Conservation (phyloP, 2,888 invertebrate genomes). For the Morpho helenor region DNA sequence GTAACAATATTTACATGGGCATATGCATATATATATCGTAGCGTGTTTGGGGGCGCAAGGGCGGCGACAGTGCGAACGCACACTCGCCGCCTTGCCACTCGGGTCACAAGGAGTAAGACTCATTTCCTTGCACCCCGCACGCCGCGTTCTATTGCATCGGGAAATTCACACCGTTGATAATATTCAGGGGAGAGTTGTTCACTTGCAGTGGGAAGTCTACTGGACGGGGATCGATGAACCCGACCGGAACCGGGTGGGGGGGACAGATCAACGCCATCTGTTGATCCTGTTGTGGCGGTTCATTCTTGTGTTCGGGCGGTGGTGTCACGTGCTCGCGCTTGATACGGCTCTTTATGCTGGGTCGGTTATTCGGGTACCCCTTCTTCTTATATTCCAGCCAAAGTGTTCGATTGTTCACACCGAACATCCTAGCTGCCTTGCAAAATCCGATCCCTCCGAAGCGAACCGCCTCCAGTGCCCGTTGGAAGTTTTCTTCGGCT, state of each 20-base stretch:
- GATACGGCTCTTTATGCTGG: slow-evolving; percentile 87
- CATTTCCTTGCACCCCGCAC: slow-evolving; percentile 48
- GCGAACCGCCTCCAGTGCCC: slow-evolving; percentile 89
- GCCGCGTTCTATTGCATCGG: slow-evolving; percentile 83
- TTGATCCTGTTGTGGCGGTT: slow-evolving; percentile 46
- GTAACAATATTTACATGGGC: slow-evolving; percentile 46
- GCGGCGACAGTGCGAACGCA: slow-evolving; percentile 29
- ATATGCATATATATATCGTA: slow-evolving; percentile 47
- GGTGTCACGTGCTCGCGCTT: slow-evolving; percentile 84
- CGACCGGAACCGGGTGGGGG: slow-evolving; percentile 82
- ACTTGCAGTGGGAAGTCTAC: slow-evolving; percentile 84
- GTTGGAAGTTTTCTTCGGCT: slow-evolving; percentile 89
- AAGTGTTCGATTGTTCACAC: slow-evolving; percentile 90
- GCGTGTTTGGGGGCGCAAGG: slow-evolving; percentile 33
- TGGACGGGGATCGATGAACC: slow-evolving; percentile 85
- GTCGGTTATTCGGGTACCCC: slow-evolving; percentile 89
- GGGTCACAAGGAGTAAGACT: slow-evolving; percentile 61
- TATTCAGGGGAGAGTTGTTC: slow-evolving; percentile 82
- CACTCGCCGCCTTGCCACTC: slow-evolving; percentile 51
- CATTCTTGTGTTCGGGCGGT: slow-evolving; percentile 76
- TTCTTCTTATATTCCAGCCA: slow-evolving; percentile 92
- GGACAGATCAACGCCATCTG: slow-evolving; percentile 81
- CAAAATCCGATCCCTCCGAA: slow-evolving; percentile 92
- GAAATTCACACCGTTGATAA: slow-evolving; percentile 85
- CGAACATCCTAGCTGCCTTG: slow-evolving; percentile 90